Evolutionary conservation across 92 coral and sea anemone genomes (phyloP), one percentile per base, ranked within the genome.

Genomic region (Phenganax subtilis): DNA sequence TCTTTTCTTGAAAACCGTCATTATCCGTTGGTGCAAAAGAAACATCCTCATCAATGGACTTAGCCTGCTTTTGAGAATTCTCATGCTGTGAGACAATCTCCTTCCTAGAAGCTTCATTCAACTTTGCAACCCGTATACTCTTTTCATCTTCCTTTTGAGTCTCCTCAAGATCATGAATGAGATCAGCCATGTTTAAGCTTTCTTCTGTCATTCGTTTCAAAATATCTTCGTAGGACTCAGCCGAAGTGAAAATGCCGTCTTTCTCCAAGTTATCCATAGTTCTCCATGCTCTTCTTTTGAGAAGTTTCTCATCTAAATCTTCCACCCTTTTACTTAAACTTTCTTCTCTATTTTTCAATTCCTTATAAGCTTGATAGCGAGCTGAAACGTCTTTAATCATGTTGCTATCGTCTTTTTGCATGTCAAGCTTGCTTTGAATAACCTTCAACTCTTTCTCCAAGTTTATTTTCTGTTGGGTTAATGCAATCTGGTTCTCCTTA

Each of bases 131-230:
- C 44, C 3, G 82, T 77, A 0, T 58, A 58, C 17, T 58, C 82
- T 11, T 71, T 54, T 44, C 60, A 69, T 30, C n/a, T 29, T 30
- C 62, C 27, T 77, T 58, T 30, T 77, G 64, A 4, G 82, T 77
- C 31, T 25, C 70, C 17, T 77, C 82, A 12, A 77, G 72, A 15
- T 77, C 82, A 12, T 51, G 72, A 77, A 77, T 77, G 10, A 77
- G 82, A 29, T 77, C 71, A 15, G 82, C 72, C 71, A 77, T 77
- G 54, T 31, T 77, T 6, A 77, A 57, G 17, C 31, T 59, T 52
- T 77, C 82, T 0, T 77, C 82, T 16, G 54, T 6, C 82, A 77
- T 58, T 47, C 70, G 70, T 20, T 62, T 77, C 37, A 62, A 12
- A 37, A 77, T 62, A 15, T 77, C 82, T 7, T 44, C 72, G 51